phyloP scores from a whole-genome alignment of 2,113 vertebrate genomes.

The Macrotis lagotis region DNA sequence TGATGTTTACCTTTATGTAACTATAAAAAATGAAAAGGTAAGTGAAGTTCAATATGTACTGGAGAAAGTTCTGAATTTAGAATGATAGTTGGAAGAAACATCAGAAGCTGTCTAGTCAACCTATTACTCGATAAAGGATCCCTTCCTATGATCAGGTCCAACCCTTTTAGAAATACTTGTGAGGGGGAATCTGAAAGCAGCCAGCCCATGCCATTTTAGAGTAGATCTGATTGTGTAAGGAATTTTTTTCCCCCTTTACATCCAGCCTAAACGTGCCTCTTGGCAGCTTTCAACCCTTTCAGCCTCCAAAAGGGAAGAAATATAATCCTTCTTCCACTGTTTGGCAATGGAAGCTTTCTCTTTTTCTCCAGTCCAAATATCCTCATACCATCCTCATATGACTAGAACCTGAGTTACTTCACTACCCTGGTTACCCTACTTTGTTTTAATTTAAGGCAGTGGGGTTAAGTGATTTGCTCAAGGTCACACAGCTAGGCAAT shows the following conservation, averaged over 20 bases:
- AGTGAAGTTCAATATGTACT: slow-evolving; percentile 54
- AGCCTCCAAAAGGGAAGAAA: neutral
- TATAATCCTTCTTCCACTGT: neutral
- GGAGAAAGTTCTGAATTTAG: neutral
- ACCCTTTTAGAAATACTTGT: neutral
- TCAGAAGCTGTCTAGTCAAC: neutral
- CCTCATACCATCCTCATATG: neutral
- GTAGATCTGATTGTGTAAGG: neutral
- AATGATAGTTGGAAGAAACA: neutral
- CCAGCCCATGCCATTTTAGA: neutral
- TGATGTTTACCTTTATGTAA: slow-evolving; percentile 90
- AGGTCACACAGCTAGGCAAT: no score
- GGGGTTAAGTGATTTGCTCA: no score
- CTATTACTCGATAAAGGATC: neutral
- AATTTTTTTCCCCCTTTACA: neutral
- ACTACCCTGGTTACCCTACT: neutral
- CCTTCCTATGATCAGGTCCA: neutral
- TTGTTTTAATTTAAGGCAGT: no score
- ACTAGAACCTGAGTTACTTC: neutral
- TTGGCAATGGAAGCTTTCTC: no score
- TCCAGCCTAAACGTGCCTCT: neutral
- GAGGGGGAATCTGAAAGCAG: neutral
- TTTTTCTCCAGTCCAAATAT: neutral
- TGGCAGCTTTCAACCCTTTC: neutral
- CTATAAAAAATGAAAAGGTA: slow-evolving; percentile 89